Evolutionary conservation across 1,140 invertebrate genomes (phyloP).

Genomic region (Vanessa tameamea): DNA sequence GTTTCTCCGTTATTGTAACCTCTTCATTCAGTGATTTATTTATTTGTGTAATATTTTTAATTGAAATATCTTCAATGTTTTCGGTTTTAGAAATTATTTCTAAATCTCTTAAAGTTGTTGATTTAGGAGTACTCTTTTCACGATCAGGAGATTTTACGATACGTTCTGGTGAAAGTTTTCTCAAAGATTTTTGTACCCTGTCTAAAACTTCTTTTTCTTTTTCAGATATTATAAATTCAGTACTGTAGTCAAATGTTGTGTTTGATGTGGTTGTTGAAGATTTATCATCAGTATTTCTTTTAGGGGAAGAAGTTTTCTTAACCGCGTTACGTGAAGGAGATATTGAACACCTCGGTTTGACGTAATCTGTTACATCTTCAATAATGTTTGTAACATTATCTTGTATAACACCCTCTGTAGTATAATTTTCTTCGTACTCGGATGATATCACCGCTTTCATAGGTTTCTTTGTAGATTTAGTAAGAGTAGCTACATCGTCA

Average conservation of each 20-base stretch:
- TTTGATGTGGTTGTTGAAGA: background rate
- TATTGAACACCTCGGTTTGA: background rate
- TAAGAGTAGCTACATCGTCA: background rate
- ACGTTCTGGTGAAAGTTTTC: conserved; percentile 62
- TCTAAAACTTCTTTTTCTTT: conserved; percentile 65
- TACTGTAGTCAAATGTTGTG: background rate
- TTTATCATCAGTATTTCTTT: background rate
- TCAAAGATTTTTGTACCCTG: conserved; percentile 61
- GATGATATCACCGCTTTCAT: background rate
- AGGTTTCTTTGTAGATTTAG: background rate
- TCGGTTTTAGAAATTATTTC: conserved; percentile 20
- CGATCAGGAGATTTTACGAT: conserved; percentile 45
- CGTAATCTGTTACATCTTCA: conserved; percentile 7
- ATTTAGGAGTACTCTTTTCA: conserved; percentile 20
- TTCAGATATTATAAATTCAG: conserved; percentile 42
- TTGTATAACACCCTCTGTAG: background rate
- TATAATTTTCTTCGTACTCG: background rate
- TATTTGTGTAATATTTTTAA: conserved; percentile 32
- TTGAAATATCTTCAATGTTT: conserved; percentile 35
- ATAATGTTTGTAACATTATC: conserved; percentile 2
- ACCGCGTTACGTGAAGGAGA: background rate
- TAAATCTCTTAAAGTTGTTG: conserved; percentile 19
- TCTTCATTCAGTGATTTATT: conserved; percentile 38
- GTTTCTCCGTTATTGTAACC: conserved; percentile 33
- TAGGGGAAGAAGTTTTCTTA: background rate